Evolutionary conservation across 1,140 invertebrate species (phyloP), one percentile per base, ranked within the genome.

Genomic region (Ceratina calcarata): DNA sequence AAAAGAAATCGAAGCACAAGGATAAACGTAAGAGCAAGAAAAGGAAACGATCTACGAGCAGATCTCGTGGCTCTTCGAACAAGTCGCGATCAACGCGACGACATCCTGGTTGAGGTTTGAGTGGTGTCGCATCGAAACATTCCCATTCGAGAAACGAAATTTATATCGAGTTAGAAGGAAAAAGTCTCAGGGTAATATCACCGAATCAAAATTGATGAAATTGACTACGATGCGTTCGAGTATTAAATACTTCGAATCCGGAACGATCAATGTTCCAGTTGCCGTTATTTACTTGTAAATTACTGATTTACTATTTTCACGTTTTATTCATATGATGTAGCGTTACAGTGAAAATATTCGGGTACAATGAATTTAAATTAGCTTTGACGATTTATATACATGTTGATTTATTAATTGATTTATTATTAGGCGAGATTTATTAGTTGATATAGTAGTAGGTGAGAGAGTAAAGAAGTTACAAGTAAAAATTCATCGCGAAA

Each of bases 1-100:
- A 78, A 58, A 87, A 68, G 24, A 84, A 80, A 51, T 88, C 78
- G 18, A 89, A 87, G 45, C 84, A 82, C 60, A 89, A 87, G 62
- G 79, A 87, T n/a, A 86, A 67, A 20, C 70, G 69, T 18, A 87
- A 79, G 72, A 77, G 82, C 10, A 87, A 87, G 12, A 75, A 78
- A 1, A 80, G 58, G 15, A 83, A 80, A 70, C 67, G 69, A 12
- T 81, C 74, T 16, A 85, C 6, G 16, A 74, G 80, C 22, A 80
- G 75, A 69, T 80, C 70, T 27, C 78, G 57, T 37, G 83, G 61
- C 71, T 80, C 61, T 60, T 87, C 81, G 0, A 73, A 64, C 74
- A 62, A 12, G 78, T 75, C 75, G 22, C 78, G 65, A 76, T 45
- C 75, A 66, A 75, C 68, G 68, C 80, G 4, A 66, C 76, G 67